Evolutionary conservation across 2,888 invertebrate genomes (phyloP).

Genomic region (Lumbricus terrestris): DNA sequence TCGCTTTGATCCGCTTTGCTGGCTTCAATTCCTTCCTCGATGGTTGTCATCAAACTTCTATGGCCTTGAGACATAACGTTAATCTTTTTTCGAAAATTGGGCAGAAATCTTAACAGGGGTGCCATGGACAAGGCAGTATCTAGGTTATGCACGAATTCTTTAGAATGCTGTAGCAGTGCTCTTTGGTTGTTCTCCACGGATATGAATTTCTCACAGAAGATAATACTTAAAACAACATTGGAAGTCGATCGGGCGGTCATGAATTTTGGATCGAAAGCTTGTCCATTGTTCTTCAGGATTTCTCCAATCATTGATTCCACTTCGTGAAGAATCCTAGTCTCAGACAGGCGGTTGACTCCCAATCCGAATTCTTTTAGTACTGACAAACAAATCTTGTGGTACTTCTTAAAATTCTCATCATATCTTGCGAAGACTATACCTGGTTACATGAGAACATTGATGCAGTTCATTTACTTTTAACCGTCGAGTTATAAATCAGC

Average conservation of each 20-base stretch:
- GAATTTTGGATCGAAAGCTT: background rate
- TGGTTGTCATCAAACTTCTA: background rate
- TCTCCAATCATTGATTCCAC: background rate
- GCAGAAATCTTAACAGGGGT: background rate
- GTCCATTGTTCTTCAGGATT: background rate
- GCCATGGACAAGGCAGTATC: background rate
- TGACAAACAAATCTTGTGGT: constrained; percentile 19
- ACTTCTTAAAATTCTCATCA: constrained; percentile 14
- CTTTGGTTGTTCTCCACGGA: background rate
- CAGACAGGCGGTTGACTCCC: constrained; percentile 17
- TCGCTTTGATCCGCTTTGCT: background rate
- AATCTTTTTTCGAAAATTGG: background rate
- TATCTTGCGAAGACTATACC: background rate
- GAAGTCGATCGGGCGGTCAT: background rate
- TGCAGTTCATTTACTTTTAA: too few species aligned
- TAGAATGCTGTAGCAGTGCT: background rate
- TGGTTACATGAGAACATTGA: background rate
- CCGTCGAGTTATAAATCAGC: too few species aligned
- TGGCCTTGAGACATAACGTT: background rate
- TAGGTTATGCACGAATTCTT: background rate
- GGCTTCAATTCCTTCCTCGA: background rate
- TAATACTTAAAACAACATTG: background rate
- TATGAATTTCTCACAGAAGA: background rate
- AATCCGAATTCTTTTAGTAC: constrained; percentile 30
- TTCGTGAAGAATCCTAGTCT: constrained; percentile 19